Percentiles rank a stretch among this genome's conserved stretches.
These are phyloP conservation scores for Glandiceps talaboti DNA, from an alignment of 53 echinoderm and acorn worm genomes.

Conservation along the genomic window DNA sequence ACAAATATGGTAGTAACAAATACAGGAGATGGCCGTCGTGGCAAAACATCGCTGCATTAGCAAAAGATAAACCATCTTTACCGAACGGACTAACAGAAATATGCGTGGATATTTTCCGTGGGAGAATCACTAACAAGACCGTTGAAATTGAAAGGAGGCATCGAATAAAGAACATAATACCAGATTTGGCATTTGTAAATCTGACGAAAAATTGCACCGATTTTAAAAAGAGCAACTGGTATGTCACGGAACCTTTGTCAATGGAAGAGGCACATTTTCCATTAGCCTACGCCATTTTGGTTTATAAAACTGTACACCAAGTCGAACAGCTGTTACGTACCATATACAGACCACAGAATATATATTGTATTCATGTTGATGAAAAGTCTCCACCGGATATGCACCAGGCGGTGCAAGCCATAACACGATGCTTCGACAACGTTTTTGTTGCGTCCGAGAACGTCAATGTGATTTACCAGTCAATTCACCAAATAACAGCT, in stretches of 20 bases:
- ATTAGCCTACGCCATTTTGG: conserved; percentile 41
- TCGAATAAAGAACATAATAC: neutral
- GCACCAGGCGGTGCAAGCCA: conserved; percentile 20
- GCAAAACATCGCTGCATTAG: too few relatives aligned
- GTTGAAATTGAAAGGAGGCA: neutral
- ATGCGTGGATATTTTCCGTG: neutral
- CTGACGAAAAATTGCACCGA: neutral
- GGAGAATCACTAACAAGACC: neutral
- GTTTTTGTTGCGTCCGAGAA: conserved; percentile 45
- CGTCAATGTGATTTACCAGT: conserved; percentile 31
- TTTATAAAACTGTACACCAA: conserved; percentile 38
- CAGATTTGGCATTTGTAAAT: neutral
- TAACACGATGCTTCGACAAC: conserved; percentile 47
- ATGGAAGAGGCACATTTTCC: conserved; percentile 45
- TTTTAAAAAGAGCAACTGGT: neutral
- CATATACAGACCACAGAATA: conserved; percentile 60
- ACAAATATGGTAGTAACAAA: neutral
- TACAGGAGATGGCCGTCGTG: too few relatives aligned
- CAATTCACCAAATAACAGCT: conserved; percentile 26
- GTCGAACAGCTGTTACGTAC: conserved; percentile 47
- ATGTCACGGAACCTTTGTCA: conserved; percentile 13
- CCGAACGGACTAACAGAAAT: neutral
- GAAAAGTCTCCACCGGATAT: conserved; percentile 26
- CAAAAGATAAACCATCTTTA: neutral
- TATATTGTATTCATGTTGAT: conserved; percentile 56